Percentiles rank a stretch among this genome's conserved stretches.
phyloP scores from a whole-genome alignment of 2,113 vertebrate species.

The Rhinolophus sinicus region DNA sequence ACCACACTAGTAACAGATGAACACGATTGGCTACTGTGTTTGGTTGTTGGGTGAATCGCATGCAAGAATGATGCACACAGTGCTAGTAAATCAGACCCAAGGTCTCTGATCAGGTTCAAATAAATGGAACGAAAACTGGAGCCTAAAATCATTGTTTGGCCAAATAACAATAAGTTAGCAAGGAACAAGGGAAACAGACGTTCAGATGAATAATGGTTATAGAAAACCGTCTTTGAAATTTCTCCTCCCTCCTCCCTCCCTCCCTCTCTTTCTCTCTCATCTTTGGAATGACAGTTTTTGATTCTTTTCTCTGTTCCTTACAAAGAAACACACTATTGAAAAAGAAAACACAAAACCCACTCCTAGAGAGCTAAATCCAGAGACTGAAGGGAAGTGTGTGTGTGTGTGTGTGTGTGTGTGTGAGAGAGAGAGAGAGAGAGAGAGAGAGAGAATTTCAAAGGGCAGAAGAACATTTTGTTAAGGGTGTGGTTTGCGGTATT shows the following conservation, averaged over 20 bases:
- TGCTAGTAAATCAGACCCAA: background rate
- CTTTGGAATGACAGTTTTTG: background rate
- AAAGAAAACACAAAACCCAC: background rate
- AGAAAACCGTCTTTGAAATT: slow-evolving; percentile 40
- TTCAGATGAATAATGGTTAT: background rate
- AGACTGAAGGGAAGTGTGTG: background rate
- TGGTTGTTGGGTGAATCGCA: background rate
- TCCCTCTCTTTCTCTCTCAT: background rate
- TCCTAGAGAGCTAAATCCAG: background rate
- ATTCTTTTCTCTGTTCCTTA: background rate
- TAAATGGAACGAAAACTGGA: background rate
- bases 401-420: background rate
- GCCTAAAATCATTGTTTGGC: background rate
- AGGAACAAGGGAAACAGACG: background rate
- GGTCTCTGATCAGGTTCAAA: background rate
- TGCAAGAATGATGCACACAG: background rate
- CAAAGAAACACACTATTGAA: slow-evolving; percentile 24
- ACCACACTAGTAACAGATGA: background rate
- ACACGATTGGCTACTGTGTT: background rate
- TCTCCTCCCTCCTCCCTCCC: background rate
- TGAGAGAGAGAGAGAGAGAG: too few relatives aligned
- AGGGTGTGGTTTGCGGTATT: background rate
- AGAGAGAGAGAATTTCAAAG: background rate
- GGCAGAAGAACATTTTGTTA: background rate
- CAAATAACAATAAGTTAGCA: background rate